Evolutionary conservation across 2,888 invertebrate genomes (phyloP).

Genomic region (Melanostoma mellinum): DNA sequence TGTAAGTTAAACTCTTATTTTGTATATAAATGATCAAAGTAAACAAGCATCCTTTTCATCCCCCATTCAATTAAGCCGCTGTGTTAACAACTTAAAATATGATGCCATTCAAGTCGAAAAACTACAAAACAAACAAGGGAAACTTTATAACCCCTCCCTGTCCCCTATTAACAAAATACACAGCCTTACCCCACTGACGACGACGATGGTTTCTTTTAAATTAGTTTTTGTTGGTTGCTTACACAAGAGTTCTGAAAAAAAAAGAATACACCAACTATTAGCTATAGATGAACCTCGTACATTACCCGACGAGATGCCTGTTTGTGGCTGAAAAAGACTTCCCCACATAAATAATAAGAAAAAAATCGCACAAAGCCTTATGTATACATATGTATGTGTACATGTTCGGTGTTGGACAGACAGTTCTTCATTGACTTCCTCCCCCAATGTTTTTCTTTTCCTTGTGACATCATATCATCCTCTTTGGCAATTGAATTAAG

Average conservation of each 20-base stretch:
- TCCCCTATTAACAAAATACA: neutral
- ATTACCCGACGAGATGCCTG: neutral
- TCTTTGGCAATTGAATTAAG: constrained; percentile 70
- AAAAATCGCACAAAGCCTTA: neutral
- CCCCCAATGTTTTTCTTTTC: constrained; percentile 32
- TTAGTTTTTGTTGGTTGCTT: constrained; percentile 61
- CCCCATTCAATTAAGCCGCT: constrained; percentile 36
- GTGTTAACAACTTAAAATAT: constrained; percentile 39
- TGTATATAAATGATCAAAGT: constrained; percentile 45
- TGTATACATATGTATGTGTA: neutral
- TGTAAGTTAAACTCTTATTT: constrained; percentile 9
- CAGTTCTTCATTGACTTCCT: neutral
- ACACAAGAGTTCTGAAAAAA: constrained; percentile 22
- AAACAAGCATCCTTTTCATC: constrained; percentile 10
- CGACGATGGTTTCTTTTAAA: constrained; percentile 29
- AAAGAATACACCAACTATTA: constrained; percentile 35
- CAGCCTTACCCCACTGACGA: neutral
- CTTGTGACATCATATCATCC: constrained; percentile 34
- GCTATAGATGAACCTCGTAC: constrained; percentile 25
- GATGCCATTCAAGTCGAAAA: constrained; percentile 41
- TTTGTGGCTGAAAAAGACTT: constrained; percentile 51
- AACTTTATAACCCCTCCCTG: constrained; percentile 14
- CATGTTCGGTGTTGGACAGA: constrained; percentile 30
- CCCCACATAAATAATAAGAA: constrained; percentile 19
- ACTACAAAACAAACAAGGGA: constrained; percentile 41